Percentiles rank a stretch among this genome's conserved stretches.
Evolutionary conservation across 1,140 invertebrate species (phyloP).

Genomic region (Drosophila saltans): DNA sequence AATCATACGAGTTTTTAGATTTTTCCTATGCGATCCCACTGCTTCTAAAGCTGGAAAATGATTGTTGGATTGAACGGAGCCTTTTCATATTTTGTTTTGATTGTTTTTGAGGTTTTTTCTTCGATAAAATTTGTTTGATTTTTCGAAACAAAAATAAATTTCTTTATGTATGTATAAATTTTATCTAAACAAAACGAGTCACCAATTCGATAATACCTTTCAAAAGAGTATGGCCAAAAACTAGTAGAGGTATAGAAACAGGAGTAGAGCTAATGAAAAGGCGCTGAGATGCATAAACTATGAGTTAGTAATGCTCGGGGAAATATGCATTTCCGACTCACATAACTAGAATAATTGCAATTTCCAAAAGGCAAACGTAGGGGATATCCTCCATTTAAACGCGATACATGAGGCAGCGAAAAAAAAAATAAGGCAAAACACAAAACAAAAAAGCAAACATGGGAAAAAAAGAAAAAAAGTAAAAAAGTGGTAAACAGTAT

Average conservation of each 20-base stretch:
- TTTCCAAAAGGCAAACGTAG: slow-evolving; percentile 47
- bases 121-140: no score
- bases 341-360: slow-evolving; percentile 57
- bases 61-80: no score
- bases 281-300: slow-evolving; percentile 55
- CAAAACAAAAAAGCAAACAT: slow-evolving; percentile 23
- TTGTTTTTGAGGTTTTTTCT: no score
- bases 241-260: background rate
- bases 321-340: slow-evolving; percentile 49
- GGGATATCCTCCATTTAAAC: slow-evolving; percentile 53
- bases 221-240: no score
- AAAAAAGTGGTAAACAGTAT: slow-evolving; percentile 61
- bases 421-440: background rate
- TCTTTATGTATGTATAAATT: no score
- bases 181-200: no score
- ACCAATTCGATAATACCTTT: no score
- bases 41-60: no score
- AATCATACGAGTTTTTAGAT: no score
- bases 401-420: slow-evolving; percentile 35
- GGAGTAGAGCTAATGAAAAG: slow-evolving; percentile 65
- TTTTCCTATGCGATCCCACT: no score
- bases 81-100: no score
- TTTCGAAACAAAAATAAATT: no score
- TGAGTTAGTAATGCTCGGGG: slow-evolving; percentile 75
- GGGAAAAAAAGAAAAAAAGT: background rate